Conservation (phyloP, 2,888 invertebrate genomes). For the Cheilosia soror region DNA sequence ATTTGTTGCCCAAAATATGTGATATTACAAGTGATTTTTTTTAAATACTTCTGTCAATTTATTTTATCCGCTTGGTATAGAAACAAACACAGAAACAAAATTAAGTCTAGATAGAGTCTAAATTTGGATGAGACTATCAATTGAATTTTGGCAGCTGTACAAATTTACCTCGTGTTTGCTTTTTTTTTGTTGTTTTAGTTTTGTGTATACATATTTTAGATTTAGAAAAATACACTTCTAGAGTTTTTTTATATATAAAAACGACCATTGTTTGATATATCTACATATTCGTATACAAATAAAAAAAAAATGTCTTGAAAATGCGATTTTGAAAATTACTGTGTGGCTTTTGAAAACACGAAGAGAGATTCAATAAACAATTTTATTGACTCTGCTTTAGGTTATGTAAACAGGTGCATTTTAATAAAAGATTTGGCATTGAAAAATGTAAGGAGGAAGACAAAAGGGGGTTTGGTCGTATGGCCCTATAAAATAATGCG, state of each 20-base stretch:
- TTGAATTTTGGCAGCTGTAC: conserved; percentile 68
- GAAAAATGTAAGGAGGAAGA: neutral
- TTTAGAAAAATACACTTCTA: conserved; percentile 31
- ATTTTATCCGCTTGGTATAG: neutral
- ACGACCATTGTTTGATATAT: conserved; percentile 12
- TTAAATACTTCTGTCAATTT: conserved; percentile 14
- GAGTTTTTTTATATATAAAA: conserved; percentile 10
- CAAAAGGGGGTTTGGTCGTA: neutral
- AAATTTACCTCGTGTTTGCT: conserved; percentile 47
- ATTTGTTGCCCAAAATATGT: neutral
- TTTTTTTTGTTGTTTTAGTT: neutral
- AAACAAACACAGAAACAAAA: neutral
- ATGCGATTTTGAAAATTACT: conserved; percentile 5
- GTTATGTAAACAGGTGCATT: conserved; percentile 30
- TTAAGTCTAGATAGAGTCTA: conserved; percentile 25
- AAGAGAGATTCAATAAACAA: conserved; percentile 8
- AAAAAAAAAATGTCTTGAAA: neutral
- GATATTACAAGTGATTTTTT: neutral
- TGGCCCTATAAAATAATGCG: no score
- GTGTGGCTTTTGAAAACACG: no score
- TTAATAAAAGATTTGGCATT: conserved; percentile 16
- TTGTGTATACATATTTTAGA: neutral
- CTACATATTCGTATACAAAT: neutral
- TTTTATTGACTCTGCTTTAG: conserved; percentile 8
- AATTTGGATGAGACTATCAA: conserved; percentile 48